Conservation (phyloP, 2,888 invertebrate genomes). For the Junonia oenone region DNA sequence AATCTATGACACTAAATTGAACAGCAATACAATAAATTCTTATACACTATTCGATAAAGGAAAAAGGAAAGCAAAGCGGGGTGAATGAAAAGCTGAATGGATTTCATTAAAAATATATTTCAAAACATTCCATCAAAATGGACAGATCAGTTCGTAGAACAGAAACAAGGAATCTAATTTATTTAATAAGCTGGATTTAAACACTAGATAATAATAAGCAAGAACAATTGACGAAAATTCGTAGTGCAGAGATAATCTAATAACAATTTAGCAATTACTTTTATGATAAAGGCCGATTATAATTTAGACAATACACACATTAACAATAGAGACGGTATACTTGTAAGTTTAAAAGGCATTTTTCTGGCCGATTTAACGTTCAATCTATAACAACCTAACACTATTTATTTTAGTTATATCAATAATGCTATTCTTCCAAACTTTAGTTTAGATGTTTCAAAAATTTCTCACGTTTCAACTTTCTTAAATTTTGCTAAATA, state of each 20-base stretch:
- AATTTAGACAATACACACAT: slow-evolving; percentile 31
- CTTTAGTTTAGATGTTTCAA: not conserved
- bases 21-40: not conserved
- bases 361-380: slow-evolving; percentile 49
- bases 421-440: not conserved
- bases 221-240: slow-evolving; percentile 52
- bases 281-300: slow-evolving; percentile 28
- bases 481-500: not conserved
- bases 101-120: slow-evolving; percentile 73
- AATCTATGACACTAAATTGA: slow-evolving; percentile 10
- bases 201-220: slow-evolving; percentile 42
- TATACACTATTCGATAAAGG: slow-evolving; percentile 11
- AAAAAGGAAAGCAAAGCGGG: slow-evolving; percentile 53
- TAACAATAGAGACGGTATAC: slow-evolving; percentile 20
- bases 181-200: slow-evolving; percentile 66
- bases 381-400: slow-evolving; percentile 7
- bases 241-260: slow-evolving; percentile 42
- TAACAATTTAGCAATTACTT: slow-evolving; percentile 41
- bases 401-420: slow-evolving; percentile 4
- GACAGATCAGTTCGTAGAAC: slow-evolving; percentile 66
- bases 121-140: slow-evolving; percentile 68
- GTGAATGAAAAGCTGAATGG: slow-evolving; percentile 72
- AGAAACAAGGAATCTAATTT: slow-evolving; percentile 39
- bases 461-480: not conserved
- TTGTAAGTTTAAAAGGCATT: slow-evolving; percentile 50